Percentiles rank a stretch among this genome's conserved stretches.
These are phyloP conservation scores for Piprites chloris DNA, from an alignment of 2,113 vertebrate species.

Conservation along the genomic window DNA sequence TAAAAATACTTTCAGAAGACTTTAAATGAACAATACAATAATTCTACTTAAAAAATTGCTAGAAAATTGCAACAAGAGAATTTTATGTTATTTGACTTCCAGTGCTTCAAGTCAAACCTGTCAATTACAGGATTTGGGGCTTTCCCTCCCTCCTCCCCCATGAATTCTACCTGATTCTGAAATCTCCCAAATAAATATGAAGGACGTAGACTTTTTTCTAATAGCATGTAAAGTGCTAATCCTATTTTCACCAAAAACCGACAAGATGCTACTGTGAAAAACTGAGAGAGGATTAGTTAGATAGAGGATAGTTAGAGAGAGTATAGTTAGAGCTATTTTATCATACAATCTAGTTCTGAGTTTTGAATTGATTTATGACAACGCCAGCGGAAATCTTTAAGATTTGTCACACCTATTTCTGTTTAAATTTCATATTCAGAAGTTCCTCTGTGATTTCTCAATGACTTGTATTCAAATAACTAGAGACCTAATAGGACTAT, in stretches of 20 bases:
- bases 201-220: background rate
- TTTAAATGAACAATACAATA: background rate
- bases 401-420: background rate
- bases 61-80: background rate
- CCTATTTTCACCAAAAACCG: background rate
- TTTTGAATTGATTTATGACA: background rate
- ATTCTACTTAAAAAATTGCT: background rate
- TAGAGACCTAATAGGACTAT: background rate
- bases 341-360: background rate
- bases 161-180: background rate
- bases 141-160: rapidly evolving
- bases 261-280: background rate
- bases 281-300: background rate
- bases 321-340: background rate
- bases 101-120: background rate
- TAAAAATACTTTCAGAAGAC: background rate
- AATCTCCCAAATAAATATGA: background rate
- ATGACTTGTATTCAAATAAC: background rate
- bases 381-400: background rate
- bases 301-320: too few species aligned
- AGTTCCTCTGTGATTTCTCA: background rate
- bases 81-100: background rate
- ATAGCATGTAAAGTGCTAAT: background rate
- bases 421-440: background rate
- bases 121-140: background rate